A percentile compares a stretch with the other conserved stretches of the same genome.
Conservation (phyloP, 2,888 invertebrate genomes). For the Chloroclystis v-ata region DNA sequence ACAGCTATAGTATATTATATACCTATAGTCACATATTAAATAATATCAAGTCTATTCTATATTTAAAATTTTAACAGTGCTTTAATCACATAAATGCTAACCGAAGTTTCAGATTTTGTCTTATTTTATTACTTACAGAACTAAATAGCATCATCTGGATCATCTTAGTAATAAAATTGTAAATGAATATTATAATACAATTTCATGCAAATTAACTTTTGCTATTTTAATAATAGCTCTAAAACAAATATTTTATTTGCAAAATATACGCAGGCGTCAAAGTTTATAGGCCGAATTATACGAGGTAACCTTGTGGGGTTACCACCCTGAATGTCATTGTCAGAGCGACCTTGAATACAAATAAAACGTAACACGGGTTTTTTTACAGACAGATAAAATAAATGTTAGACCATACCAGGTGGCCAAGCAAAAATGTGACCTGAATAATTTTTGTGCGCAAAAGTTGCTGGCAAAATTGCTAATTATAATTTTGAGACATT, state of each 20-base stretch:
- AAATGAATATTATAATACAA: no score
- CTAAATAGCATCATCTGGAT: no score
- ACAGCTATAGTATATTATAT: slow-evolving; percentile 32
- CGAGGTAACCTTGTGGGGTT: slow-evolving; percentile 1
- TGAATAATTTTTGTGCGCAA: not conserved
- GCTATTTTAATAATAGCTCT: no score
- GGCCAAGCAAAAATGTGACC: not conserved
- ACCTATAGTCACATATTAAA: not conserved
- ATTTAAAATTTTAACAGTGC: no score
- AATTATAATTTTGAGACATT: not conserved
- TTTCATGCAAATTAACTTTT: no score
- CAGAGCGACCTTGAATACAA: not conserved
- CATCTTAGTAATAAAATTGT: no score
- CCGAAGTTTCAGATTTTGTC: no score
- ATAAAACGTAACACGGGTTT: slow-evolving; percentile 2
- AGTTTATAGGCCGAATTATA: not conserved
- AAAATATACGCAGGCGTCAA: not conserved
- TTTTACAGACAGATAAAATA: not conserved
- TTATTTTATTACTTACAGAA: no score
- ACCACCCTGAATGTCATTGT: slow-evolving; percentile 3
- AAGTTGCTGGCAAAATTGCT: not conserved
- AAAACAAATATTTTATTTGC: no score
- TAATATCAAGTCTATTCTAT: no score
- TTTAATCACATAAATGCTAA: no score
- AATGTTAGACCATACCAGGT: not conserved